Evolutionary conservation across 2,888 invertebrate species (phyloP).

Genomic region (Drosophila robusta): DNA sequence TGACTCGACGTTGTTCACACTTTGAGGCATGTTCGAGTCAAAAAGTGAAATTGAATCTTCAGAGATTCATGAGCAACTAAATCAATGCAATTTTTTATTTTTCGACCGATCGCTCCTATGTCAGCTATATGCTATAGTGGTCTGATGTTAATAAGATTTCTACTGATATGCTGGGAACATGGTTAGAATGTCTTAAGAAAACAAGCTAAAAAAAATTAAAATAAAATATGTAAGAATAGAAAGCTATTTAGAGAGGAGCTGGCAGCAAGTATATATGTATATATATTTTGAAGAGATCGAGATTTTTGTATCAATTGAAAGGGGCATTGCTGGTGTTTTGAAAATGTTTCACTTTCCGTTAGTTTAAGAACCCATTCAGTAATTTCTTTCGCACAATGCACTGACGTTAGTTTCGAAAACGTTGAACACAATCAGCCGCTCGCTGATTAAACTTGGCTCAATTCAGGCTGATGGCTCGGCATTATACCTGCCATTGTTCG

Average conservation of each 20-base stretch:
- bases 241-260: too few relatives aligned
- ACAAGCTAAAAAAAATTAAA: too few relatives aligned
- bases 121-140: too few relatives aligned
- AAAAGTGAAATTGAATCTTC: background rate
- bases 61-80: background rate
- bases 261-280: too few relatives aligned
- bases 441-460: constrained; percentile 46
- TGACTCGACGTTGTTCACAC: background rate
- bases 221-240: too few relatives aligned
- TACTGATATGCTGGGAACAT: too few relatives aligned
- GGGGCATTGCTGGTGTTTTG: background rate
- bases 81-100: too few relatives aligned
- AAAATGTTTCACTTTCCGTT: background rate
- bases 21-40: background rate
- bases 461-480: constrained; percentile 20
- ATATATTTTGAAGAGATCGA: too few relatives aligned
- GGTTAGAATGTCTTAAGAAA: too few relatives aligned
- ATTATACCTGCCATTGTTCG: constrained; percentile 39
- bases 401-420: constrained; percentile 15
- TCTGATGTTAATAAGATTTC: too few relatives aligned
- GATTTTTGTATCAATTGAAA: background rate
- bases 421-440: constrained; percentile 31
- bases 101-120: too few relatives aligned
- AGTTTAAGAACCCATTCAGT: constrained; percentile 18
- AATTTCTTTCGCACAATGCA: background rate